Evolutionary conservation across 1,140 invertebrate species (phyloP).

Genomic region (Tetranychus cinnabarinus): DNA sequence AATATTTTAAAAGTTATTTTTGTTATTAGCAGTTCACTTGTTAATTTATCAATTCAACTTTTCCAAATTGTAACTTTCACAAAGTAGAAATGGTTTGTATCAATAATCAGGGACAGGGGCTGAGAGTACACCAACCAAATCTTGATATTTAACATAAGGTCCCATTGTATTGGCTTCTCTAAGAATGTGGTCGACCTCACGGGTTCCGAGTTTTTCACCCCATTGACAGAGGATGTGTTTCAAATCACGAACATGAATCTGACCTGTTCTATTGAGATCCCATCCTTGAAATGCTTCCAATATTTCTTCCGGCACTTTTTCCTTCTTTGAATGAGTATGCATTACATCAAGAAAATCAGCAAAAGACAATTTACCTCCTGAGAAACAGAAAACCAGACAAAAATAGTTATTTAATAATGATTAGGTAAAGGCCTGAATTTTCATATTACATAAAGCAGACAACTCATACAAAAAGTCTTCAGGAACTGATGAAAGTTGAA

Average conservation of each 20-base stretch:
- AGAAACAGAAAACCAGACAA: not conserved
- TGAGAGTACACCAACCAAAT: slow-evolving; percentile 77
- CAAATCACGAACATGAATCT: slow-evolving; percentile 53
- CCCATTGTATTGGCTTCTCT: slow-evolving; percentile 72
- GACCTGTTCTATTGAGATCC: slow-evolving; percentile 44
- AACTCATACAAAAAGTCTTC: no score
- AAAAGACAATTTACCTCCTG: slow-evolving; percentile 74
- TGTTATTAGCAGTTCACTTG: no score
- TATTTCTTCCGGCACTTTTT: slow-evolving; percentile 69
- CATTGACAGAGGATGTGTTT: slow-evolving; percentile 66
- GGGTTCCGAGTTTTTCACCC: slow-evolving; percentile 67
- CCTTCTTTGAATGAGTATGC: slow-evolving; percentile 62
- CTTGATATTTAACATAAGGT: slow-evolving; percentile 52
- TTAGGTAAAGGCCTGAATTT: no score
- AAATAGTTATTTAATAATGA: not conserved
- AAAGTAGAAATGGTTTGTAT: slow-evolving; percentile 4
- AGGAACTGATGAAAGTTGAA: slow-evolving; percentile 9
- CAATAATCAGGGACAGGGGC: slow-evolving; percentile 82
- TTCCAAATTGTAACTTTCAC: no score
- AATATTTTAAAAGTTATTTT: not conserved
- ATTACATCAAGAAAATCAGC: slow-evolving; percentile 84
- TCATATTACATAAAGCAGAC: no score
- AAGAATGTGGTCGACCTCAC: slow-evolving; percentile 82
- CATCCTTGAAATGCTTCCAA: slow-evolving; percentile 65
- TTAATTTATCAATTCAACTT: no score